Conservation (phyloP, 1,140 invertebrate genomes). For the Leguminivora glycinivorella region DNA sequence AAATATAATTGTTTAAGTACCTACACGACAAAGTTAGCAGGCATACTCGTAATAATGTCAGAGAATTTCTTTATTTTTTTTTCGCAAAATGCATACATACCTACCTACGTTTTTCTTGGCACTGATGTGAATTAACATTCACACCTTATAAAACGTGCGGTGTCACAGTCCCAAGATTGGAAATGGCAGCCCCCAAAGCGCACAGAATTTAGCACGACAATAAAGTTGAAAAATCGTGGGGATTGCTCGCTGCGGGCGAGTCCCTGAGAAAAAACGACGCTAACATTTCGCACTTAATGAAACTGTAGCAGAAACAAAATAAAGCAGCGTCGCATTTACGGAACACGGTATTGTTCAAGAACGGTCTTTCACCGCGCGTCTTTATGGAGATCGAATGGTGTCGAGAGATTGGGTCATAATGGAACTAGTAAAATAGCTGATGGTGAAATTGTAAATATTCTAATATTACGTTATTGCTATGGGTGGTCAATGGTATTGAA, state of each 20-base stretch:
- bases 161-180: slow-evolving; percentile 60
- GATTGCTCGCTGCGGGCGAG: slow-evolving; percentile 61
- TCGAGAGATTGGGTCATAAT: slow-evolving; percentile 31
- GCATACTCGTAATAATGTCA: too few species aligned
- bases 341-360: slow-evolving; percentile 62
- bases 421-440: background rate
- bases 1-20: background rate
- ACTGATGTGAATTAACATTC: slow-evolving; percentile 2
- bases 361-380: slow-evolving; percentile 45
- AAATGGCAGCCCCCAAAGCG: slow-evolving; percentile 48
- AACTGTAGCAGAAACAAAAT: slow-evolving; percentile 72
- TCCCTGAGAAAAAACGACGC: slow-evolving; percentile 65
- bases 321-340: slow-evolving; percentile 66
- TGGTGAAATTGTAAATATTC: too few species aligned
- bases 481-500: too few species aligned
- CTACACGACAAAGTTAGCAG: background rate
- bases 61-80: too few species aligned
- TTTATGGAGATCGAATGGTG: slow-evolving; percentile 59
- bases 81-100: too few species aligned
- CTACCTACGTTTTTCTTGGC: too few species aligned
- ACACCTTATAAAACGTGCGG: slow-evolving; percentile 30
- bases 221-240: slow-evolving; percentile 73
- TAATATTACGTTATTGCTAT: too few species aligned
- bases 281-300: slow-evolving; percentile 75
- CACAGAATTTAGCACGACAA: slow-evolving; percentile 61